Evolutionary conservation across 2,888 invertebrate genomes (phyloP).

Genomic region (Oscheius myriophilus): DNA sequence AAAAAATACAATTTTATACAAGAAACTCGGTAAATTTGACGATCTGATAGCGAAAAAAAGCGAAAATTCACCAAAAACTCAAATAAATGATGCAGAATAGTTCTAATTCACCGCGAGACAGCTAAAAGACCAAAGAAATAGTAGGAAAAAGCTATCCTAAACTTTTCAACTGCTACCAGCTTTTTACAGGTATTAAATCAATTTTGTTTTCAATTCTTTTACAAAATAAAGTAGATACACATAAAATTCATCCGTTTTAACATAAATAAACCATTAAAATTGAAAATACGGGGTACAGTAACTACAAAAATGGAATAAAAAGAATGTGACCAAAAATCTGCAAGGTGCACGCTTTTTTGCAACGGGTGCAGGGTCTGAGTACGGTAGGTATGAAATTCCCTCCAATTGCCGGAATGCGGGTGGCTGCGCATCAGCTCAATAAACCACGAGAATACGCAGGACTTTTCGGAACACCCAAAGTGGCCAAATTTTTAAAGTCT

Average conservation of each 20-base stretch:
- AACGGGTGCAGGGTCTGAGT: neutral
- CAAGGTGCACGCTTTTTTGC: neutral
- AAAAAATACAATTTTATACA: neutral
- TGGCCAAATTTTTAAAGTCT: no score
- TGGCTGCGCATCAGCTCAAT: neutral
- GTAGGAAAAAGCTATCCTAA: neutral
- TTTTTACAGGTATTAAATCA: neutral
- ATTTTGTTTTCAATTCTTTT: no score
- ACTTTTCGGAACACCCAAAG: neutral
- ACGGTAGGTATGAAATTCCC: neutral
- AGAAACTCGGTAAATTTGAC: no score
- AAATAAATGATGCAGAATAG: neutral
- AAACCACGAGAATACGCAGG: neutral
- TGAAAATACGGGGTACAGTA: no score
- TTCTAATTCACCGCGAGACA: neutral
- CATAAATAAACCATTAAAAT: no score
- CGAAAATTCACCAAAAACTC: neutral
- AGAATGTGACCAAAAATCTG: no score
- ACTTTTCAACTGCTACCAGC: neutral
- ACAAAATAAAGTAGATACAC: no score
- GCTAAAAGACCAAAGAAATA: neutral
- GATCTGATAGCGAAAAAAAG: no score
- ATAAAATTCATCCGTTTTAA: no score
- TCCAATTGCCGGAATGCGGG: conserved; percentile 1
- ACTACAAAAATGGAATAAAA: no score